Base-by-base conservation (phyloP, 1,140 invertebrate genomes). In the Tetramorium parvispinum region DNA sequence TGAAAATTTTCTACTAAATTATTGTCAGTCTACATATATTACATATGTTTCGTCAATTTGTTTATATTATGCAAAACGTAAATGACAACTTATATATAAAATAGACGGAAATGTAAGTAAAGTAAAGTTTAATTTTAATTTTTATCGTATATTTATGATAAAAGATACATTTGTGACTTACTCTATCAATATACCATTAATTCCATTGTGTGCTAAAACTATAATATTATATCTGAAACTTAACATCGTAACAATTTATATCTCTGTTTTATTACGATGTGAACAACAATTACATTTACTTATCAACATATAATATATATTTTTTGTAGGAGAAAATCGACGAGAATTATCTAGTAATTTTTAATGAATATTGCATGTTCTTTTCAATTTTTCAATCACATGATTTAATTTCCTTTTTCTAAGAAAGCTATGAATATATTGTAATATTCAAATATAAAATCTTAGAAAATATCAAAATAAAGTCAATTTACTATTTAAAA, bases 151-250 rank as follows among this genome's bases (percentile, higher is more conserved):
- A 43, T 73, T 27, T 55, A 21, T 70, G 7, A 49, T 49, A 46
- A 51, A 46, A 49, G 1, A 7, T 27, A 43, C 57, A 70, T 59
- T 75, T 37, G 7, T 61, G 32, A 4, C 37, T 24, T 61, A 57
- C 16, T 40, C 8, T 24, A 78, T 51, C 3, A 40, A 55, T 71
- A 57, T 55, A 81, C 49, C 49, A 18, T 40, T 79, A 53, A 53
- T 70, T 71, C 21, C 16, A 81, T 81, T 53, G 32, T 78, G 57
- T 24, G 37, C 18, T 81, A 55, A 81, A 43, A 37, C 11, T 70
- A n/a, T 43, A 71, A 55, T 40, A 68, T 21, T 49, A 43, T 11
- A 59, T 71, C 6, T 40, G 5, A 77, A 61, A 78, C 43, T 75
- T 83, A 59, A 59, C 24, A 32, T 27, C 2, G n/a, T 51, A 73